These are phyloP conservation scores for Drosophila kikkawai DNA, from an alignment of 1,140 invertebrate genomes.

Conservation along the genomic window DNA sequence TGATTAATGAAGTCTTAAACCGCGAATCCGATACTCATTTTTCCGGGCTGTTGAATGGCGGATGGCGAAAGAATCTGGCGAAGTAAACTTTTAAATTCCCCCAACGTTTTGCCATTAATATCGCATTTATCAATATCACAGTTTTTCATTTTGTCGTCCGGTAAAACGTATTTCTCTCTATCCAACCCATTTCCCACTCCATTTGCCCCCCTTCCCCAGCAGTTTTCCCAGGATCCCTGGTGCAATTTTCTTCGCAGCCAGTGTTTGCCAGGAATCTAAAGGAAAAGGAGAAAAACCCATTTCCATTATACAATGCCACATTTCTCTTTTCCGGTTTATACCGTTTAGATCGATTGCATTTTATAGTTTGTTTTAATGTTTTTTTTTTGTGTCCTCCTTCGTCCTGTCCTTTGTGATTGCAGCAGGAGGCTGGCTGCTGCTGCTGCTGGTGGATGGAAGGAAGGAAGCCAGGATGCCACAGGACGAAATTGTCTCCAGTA, in stretches of 20 bases:
- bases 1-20: slow-evolving; percentile 71
- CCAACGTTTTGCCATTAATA: slow-evolving; percentile 77
- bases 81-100: slow-evolving; percentile 70
- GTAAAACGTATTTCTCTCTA: slow-evolving; percentile 67
- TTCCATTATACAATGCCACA: slow-evolving; percentile 79
- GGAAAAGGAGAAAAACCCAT: slow-evolving; percentile 68
- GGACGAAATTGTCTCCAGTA: slow-evolving; percentile 57
- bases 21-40: slow-evolving; percentile 65
- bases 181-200: slow-evolving; percentile 37
- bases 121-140: slow-evolving; percentile 81
- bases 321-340: slow-evolving; percentile 79
- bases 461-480: slow-evolving; percentile 50
- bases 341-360: slow-evolving; percentile 81
- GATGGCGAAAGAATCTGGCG: slow-evolving; percentile 8
- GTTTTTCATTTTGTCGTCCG: slow-evolving; percentile 77
- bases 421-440: slow-evolving; percentile 15
- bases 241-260: slow-evolving; percentile 51
- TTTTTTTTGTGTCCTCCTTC: slow-evolving; percentile 33
- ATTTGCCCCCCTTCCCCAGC: neutral
- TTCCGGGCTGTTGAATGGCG: slow-evolving; percentile 37
- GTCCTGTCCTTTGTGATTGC: slow-evolving; percentile 46
- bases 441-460: slow-evolving; percentile 1
- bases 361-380: slow-evolving; percentile 83
- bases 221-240: slow-evolving; percentile 21
- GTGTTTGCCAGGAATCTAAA: slow-evolving; percentile 34